A percentile compares a stretch with the other conserved stretches of the same genome.
Conservation (phyloP, 2,797 vertebrate genomes). For the Liparis tanakae region DNA sequence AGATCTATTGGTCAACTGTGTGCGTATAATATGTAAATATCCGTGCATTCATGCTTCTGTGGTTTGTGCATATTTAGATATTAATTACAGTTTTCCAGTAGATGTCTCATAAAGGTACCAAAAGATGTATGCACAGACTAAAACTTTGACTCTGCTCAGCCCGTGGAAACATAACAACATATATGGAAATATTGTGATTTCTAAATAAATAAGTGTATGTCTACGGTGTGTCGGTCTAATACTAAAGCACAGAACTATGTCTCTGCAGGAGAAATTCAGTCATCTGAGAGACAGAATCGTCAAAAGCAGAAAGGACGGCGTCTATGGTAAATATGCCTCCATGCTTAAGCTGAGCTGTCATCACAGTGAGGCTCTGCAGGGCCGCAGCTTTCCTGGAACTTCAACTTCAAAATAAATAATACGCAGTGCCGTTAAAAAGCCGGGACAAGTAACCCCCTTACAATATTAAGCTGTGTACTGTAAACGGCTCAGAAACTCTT, state of each 20-base stretch:
- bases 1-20: too few relatives aligned
- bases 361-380: conserved; percentile 28
- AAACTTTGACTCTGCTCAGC: neutral
- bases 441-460: conserved; percentile 9
- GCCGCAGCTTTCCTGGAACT: conserved; percentile 23
- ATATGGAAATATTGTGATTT: conserved; percentile 18
- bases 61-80: neutral
- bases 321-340: conserved; percentile 78
- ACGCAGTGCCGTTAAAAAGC: neutral
- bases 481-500: conserved; percentile 45
- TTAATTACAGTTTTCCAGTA: neutral
- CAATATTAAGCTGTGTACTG: conserved; percentile 28
- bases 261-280: conserved; percentile 72
- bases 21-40: too few relatives aligned
- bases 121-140: conserved; percentile 19
- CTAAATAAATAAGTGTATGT: conserved; percentile 17
- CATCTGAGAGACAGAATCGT: conserved; percentile 64
- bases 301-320: conserved; percentile 63
- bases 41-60: too few relatives aligned
- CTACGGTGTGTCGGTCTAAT: neutral
- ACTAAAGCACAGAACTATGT: conserved; percentile 30
- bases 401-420: conserved; percentile 20
- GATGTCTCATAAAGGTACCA: conserved; percentile 12
- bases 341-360: conserved; percentile 36
- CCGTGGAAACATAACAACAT: neutral